phyloP scores from a whole-genome alignment of 2,113 vertebrate species.

The Grammomys surdaster region DNA sequence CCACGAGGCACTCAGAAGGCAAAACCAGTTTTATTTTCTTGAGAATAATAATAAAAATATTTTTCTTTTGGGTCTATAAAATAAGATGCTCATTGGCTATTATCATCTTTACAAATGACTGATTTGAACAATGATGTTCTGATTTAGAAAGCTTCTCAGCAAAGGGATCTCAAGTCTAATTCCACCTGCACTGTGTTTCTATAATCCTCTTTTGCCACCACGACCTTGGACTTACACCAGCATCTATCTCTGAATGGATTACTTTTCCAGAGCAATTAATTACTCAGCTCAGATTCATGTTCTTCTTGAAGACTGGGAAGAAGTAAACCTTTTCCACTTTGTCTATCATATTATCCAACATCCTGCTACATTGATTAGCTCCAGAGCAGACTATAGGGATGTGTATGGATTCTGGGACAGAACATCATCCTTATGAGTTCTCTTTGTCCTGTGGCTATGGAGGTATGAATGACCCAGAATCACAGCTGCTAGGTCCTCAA shows the following conservation, averaged over 20 bases:
- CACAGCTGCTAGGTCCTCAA: neutral
- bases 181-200: neutral
- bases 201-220: neutral
- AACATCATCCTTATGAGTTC: too few species aligned
- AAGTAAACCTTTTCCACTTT: neutral
- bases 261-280: neutral
- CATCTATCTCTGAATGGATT: neutral
- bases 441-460: fast-evolving
- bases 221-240: neutral
- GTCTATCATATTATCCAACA: neutral
- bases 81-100: conserved; percentile 59
- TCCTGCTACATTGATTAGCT: neutral
- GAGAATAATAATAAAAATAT: conserved; percentile 79
- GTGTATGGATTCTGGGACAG: neutral
- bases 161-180: neutral
- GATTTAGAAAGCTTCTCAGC: conserved; percentile 25
- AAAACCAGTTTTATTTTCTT: conserved; percentile 74
- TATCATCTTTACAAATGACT: conserved; percentile 62
- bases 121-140: conserved; percentile 24
- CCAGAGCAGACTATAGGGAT: neutral
- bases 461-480: too few species aligned
- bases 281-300: neutral
- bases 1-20: conserved; percentile 79
- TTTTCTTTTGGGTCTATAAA: conserved; percentile 68
- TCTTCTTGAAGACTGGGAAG: conserved; percentile 7